Evolutionary conservation across 2,113 vertebrate genomes (phyloP).

Genomic region (Pseudois nayaur): DNA sequence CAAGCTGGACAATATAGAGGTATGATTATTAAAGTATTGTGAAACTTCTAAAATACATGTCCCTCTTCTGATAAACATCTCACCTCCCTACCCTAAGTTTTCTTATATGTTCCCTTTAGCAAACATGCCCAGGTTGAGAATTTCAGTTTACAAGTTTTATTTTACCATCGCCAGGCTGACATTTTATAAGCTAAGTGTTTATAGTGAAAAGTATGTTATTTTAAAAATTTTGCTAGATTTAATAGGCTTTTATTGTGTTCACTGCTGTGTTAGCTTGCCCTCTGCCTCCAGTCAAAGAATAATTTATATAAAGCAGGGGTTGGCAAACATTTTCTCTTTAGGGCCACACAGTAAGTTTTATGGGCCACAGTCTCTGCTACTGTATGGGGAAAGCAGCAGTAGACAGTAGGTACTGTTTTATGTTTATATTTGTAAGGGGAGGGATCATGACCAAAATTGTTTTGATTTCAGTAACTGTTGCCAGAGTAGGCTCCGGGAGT

Average conservation of each 20-base stretch:
- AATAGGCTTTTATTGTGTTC: not conserved
- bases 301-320: not conserved
- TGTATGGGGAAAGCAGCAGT: not conserved
- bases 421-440: not conserved
- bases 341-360: not conserved
- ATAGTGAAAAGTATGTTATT: not conserved
- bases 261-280: not conserved
- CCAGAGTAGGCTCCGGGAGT: not conserved
- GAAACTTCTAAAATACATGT: not conserved
- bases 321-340: not conserved
- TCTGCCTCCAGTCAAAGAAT: not conserved
- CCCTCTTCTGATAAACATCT: not conserved
- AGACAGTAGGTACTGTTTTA: not conserved
- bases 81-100: not conserved
- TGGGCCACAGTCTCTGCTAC: not conserved
- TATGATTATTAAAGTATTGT: not conserved
- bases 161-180: not conserved
- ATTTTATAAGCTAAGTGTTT: not conserved
- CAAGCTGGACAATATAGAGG: not conserved
- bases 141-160: not conserved
- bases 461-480: not conserved
- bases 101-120: not conserved
- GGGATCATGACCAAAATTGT: not conserved
- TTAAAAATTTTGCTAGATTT: not conserved
- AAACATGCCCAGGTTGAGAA: not conserved